These are phyloP conservation scores for Cossypha heuglini DNA, from an alignment of 2,797 vertebrate species.

Conservation along the genomic window DNA sequence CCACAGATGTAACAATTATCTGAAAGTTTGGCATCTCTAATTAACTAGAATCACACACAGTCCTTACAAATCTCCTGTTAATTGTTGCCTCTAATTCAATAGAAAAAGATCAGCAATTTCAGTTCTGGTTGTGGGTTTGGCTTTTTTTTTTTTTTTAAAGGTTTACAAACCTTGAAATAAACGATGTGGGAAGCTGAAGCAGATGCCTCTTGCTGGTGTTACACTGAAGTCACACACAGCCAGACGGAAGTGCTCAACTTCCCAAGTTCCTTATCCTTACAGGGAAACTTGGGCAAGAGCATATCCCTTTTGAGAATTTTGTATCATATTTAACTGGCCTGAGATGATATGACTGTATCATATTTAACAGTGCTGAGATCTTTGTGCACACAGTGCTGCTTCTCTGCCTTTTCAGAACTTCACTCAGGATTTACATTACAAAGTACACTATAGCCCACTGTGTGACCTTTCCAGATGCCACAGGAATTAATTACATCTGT, in stretches of 20 bases:
- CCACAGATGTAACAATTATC: slow-evolving; percentile 24
- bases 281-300: not conserved
- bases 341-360: not conserved
- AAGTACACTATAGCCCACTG: not conserved
- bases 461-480: not conserved
- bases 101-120: not conserved
- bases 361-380: not conserved
- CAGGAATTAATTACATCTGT: not conserved
- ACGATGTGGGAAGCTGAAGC: not conserved
- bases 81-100: not conserved
- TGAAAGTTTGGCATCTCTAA: slow-evolving; percentile 15
- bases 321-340: not conserved
- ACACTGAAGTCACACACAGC: not conserved
- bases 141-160: not conserved
- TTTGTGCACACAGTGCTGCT: not conserved
- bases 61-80: not conserved
- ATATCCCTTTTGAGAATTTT: not conserved
- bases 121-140: not conserved
- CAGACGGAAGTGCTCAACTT: not conserved
- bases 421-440: not conserved
- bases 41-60: not conserved
- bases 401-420: not conserved
- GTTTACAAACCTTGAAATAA: not conserved
- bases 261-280: not conserved
- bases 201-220: not conserved